Percentiles rank a stretch among this genome's conserved stretches.
These are phyloP conservation scores for Rhogogaster chlorosoma DNA, from an alignment of 2,888 invertebrate genomes.

Conservation along the genomic window DNA sequence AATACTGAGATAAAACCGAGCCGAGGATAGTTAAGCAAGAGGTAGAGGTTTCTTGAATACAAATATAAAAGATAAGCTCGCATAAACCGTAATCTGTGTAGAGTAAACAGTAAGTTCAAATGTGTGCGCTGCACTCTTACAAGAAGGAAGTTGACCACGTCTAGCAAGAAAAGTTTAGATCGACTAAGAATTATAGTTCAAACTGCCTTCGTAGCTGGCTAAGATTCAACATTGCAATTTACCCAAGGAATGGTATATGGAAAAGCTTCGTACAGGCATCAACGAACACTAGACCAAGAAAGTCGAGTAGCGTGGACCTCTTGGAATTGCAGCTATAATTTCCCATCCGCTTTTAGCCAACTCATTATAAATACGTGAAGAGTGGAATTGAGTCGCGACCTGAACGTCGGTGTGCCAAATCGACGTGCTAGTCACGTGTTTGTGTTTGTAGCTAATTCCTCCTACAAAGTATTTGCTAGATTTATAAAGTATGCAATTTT, in stretches of 20 bases:
- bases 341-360: neutral
- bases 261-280: neutral
- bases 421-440: neutral
- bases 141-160: slow-evolving; percentile 20
- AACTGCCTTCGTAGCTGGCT: slow-evolving; percentile 9
- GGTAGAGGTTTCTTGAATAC: slow-evolving; percentile 23
- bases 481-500: neutral
- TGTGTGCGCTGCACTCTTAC: neutral
- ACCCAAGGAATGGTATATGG: neutral
- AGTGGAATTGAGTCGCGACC: neutral
- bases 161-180: slow-evolving; percentile 8
- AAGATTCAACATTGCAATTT: neutral
- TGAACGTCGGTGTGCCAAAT: slow-evolving; percentile 3
- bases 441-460: neutral
- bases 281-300: neutral
- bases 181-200: slow-evolving; percentile 13
- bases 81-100: slow-evolving; percentile 12
- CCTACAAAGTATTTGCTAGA: neutral
- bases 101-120: slow-evolving; percentile 9
- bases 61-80: slow-evolving; percentile 16
- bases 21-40: neutral
- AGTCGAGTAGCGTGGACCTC: neutral
- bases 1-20: slow-evolving; percentile 37
- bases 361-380: slow-evolving; percentile 20
- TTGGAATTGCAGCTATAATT: slow-evolving; percentile 8